Conservation (phyloP, 1,140 invertebrate species). For the Calycopis cecrops region DNA sequence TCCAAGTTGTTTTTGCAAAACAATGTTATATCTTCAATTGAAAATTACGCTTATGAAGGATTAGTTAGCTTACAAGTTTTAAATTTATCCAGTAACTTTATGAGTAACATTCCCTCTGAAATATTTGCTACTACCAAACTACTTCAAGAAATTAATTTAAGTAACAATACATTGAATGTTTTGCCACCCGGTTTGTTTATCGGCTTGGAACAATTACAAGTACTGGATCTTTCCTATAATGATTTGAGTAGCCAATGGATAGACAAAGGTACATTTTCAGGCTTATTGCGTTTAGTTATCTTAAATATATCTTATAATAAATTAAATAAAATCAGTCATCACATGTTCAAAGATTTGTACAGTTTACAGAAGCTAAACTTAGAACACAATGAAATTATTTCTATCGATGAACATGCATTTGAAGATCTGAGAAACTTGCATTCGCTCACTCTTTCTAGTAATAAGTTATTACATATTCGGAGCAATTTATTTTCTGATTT, state of each 20-base stretch:
- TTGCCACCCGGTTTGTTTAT: slow-evolving; percentile 85
- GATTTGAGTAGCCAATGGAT: slow-evolving; percentile 87
- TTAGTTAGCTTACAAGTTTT: slow-evolving; percentile 80
- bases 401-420: slow-evolving; percentile 84
- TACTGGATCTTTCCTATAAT: slow-evolving; percentile 86
- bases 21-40: slow-evolving; percentile 83
- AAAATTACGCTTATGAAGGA: slow-evolving; percentile 82
- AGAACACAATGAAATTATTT: slow-evolving; percentile 84
- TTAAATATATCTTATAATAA: slow-evolving; percentile 86
- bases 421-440: slow-evolving; percentile 84
- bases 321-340: slow-evolving; percentile 81
- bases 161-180: slow-evolving; percentile 87
- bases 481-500: slow-evolving; percentile 83
- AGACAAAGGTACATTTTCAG: slow-evolving; percentile 85
- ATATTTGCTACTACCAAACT: slow-evolving; percentile 82
- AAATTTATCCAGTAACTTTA: slow-evolving; percentile 86
- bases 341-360: slow-evolving; percentile 84
- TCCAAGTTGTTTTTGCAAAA: slow-evolving; percentile 81
- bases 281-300: slow-evolving; percentile 82
- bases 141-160: slow-evolving; percentile 83
- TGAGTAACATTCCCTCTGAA: slow-evolving; percentile 84
- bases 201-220: slow-evolving; percentile 83
- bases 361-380: slow-evolving; percentile 86
- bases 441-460: slow-evolving; percentile 83
- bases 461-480: slow-evolving; percentile 82